These are phyloP conservation scores for Heterochromis multidens DNA, from an alignment of 2,113 vertebrate species.

Conservation along the genomic window DNA sequence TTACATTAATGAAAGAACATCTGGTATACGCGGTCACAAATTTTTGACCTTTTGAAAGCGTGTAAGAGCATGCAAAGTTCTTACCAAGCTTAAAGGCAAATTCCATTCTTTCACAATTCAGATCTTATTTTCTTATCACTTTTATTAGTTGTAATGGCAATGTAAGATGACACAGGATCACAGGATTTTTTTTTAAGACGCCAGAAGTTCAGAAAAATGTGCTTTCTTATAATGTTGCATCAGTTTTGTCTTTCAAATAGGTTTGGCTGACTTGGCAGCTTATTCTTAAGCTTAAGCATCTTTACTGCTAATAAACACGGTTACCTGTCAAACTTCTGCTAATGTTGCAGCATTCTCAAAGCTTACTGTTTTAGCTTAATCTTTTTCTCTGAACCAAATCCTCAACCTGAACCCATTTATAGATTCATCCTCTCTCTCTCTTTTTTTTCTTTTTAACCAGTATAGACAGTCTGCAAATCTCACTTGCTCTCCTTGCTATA, in stretches of 20 bases:
- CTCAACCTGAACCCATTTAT: neutral
- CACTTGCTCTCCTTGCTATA: neutral
- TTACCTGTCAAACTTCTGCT: no score
- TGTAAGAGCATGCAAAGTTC: neutral
- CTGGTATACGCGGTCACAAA: rapidly evolving
- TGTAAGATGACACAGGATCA: neutral
- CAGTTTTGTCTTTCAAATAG: neutral
- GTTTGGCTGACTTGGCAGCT: neutral
- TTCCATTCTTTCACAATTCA: neutral
- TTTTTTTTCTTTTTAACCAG: neutral
- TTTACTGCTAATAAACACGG: no score
- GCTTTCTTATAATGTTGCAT: no score
- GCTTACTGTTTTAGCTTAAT: no score
- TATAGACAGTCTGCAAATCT: neutral
- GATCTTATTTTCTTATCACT: neutral
- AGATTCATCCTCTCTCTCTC: no score
- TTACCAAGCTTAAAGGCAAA: neutral
- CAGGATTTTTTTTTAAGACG: neutral
- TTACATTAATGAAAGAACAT: neutral
- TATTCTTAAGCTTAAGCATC: neutral
- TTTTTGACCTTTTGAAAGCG: neutral
- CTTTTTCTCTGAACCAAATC: no score
- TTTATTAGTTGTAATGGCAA: neutral
- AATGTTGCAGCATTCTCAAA: no score
- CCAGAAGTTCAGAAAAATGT: neutral